Percentiles rank a stretch among this genome's conserved stretches.
phyloP scores from a whole-genome alignment of 2,797 vertebrate species.

The Leptatherina wallacei region DNA sequence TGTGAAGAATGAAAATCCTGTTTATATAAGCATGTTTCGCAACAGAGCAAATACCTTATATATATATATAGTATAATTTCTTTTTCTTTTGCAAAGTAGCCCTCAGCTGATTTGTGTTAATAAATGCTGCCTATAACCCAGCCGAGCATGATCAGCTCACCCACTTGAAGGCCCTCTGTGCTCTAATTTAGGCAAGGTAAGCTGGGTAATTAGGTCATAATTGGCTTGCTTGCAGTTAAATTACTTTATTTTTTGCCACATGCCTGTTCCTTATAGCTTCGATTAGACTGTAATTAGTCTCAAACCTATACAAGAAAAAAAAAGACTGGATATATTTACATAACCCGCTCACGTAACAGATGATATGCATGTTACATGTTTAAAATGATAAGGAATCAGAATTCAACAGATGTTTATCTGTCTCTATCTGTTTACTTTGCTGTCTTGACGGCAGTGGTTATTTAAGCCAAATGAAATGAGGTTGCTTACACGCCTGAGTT shows the following conservation, averaged over 20 bases:
- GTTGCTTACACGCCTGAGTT: conserved; percentile 60
- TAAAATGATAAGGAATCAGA: conserved; percentile 21
- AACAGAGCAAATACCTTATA: neutral
- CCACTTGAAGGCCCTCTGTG: conserved; percentile 52
- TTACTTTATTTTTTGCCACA: conserved; percentile 64
- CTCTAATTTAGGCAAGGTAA: conserved; percentile 73
- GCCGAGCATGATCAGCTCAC: conserved; percentile 63
- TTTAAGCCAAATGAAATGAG: conserved; percentile 58
- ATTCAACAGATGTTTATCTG: conserved; percentile 36
- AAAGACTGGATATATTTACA: conserved; percentile 15
- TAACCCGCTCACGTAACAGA: neutral
- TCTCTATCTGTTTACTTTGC: conserved; percentile 62
- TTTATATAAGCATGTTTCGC: neutral
- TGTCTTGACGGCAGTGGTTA: conserved; percentile 50
- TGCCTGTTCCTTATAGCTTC: conserved; percentile 52
- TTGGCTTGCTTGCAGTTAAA: conserved; percentile 71
- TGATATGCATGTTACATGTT: conserved; percentile 2
- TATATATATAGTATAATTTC: neutral
- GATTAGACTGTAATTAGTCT: conserved; percentile 58
- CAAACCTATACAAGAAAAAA: conserved; percentile 36
- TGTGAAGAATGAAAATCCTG: neutral
- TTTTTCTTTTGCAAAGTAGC: conserved; percentile 22
- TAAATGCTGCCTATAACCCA: conserved; percentile 63
- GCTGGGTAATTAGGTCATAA: conserved; percentile 76
- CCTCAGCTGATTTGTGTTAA: conserved; percentile 57